Evolutionary conservation across 2,113 vertebrate species (phyloP).

Genomic region (Megaptera novaeangliae): DNA sequence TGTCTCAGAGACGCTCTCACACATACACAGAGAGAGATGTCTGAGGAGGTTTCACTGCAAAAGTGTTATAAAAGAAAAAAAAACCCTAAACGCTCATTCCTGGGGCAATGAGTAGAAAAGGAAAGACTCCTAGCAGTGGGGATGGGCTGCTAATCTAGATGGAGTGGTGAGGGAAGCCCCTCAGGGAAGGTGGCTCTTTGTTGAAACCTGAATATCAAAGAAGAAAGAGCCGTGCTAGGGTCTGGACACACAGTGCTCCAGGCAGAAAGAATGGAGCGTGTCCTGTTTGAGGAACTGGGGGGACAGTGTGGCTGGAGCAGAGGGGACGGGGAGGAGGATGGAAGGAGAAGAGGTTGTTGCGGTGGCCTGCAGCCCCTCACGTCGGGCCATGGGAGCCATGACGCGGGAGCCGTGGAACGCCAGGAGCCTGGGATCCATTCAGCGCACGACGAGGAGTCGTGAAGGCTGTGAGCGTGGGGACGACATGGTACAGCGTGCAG

Average conservation of each 20-base stretch:
- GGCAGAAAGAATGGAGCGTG: not conserved
- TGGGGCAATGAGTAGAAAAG: not conserved
- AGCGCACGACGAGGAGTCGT: too few species aligned
- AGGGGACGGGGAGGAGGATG: not conserved
- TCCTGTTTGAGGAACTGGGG: not conserved
- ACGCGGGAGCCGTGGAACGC: too few species aligned
- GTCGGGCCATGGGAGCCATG: not conserved
- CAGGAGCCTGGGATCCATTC: not conserved
- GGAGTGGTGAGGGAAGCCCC: not conserved
- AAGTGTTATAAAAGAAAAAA: not conserved
- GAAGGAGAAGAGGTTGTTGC: too few species aligned
- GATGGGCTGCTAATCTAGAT: not conserved
- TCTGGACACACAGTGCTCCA: not conserved
- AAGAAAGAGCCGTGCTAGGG: not conserved
- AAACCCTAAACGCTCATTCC: not conserved
- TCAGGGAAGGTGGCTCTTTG: not conserved
- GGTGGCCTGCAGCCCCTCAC: not conserved
- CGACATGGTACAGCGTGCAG: accelerated
- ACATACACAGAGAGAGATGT: not conserved
- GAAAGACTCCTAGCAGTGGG: accelerated
- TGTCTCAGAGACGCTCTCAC: not conserved
- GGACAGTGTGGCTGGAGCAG: not conserved
- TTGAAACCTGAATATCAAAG: not conserved
- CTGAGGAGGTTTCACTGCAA: not conserved
- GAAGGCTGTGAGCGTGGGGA: not conserved